Conservation (phyloP, 2,113 vertebrate species). For the Etheostoma cragini region DNA sequence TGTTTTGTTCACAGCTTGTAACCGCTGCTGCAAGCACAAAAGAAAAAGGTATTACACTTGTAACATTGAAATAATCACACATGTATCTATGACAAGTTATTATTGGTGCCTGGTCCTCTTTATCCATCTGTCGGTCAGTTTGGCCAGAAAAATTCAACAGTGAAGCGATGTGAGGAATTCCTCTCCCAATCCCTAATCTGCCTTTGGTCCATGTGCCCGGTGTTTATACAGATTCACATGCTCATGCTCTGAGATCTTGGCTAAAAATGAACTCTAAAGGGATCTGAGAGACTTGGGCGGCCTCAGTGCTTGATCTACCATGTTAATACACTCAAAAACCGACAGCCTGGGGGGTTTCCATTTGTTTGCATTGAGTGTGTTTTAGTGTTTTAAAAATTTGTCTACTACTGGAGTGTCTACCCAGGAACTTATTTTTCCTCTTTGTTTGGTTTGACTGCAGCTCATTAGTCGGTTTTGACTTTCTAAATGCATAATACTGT, state of each 20-base stretch:
- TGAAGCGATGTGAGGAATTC: conserved; percentile 42
- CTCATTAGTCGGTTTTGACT: background rate
- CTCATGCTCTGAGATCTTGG: conserved; percentile 42
- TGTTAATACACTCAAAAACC: conserved; percentile 26
- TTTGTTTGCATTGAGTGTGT: conserved; percentile 7
- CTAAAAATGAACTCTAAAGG: conserved; percentile 32
- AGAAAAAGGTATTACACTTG: background rate
- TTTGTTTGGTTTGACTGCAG: background rate
- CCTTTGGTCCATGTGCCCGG: conserved; percentile 25
- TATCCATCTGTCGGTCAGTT: conserved; percentile 12
- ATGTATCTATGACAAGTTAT: conserved; percentile 16
- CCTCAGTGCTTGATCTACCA: conserved; percentile 14
- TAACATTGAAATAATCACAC: background rate
- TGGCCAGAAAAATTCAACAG: conserved; percentile 37
- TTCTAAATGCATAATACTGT: background rate
- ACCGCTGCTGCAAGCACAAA: background rate
- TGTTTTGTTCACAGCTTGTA: background rate
- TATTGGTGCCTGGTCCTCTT: conserved; percentile 13
- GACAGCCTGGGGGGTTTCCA: conserved; percentile 3
- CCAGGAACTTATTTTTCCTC: background rate
- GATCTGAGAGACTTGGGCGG: conserved; percentile 11
- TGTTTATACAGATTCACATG: conserved; percentile 60
- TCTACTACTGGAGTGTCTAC: background rate
- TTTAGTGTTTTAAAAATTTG: background rate
- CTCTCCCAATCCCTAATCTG: conserved; percentile 54